Evolutionary conservation across 2,888 invertebrate species (phyloP), one percentile per base, ranked within the genome.

Genomic region (Disparrhopalites patrizii): DNA sequence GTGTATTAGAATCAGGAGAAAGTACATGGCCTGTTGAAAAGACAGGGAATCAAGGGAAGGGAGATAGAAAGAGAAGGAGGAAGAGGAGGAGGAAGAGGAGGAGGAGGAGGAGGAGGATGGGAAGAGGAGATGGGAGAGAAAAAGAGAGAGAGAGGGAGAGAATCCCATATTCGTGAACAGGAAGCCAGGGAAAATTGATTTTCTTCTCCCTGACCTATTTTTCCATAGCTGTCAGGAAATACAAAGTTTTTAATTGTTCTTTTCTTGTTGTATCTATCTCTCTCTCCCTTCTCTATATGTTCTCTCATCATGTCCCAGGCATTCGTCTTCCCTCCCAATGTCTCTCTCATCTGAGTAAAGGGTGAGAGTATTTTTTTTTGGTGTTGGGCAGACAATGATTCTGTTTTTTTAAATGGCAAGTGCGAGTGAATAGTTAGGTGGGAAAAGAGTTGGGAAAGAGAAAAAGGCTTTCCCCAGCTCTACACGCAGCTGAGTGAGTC

Each of bases 201-300:
- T 54, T 54, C 52, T 54, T 54, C 54, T 54, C 54, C 31, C 54
- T 54, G 54, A 54, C 54, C 54, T 54, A 54, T 54, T 54, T 52
- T 30, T 52, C 28, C 30, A 36, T 36, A 52, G 27, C 20, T 54
- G 18, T 54, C 20, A 54, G 31, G 54, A 30, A 54, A 54, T 54
- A 40, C 43, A 58, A 58, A 58, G 43, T 58, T 57, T 38, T 58
- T 43, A 58, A 58, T 58, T 58, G 43, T 30, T 28, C 40, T 40
- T 58, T 33, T 20, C 13, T 23, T n/a, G 7, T 36, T 55, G 3
- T 40, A 31, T 28, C 54, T 54, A 28, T 28, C n/a, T 54, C 54
- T 52, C 20, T 25, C 52, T 23, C 52, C n/a, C 36, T 36, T 13
- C 36, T 10, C 36, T 36, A n/a, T n/a, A n/a, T n/a, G 36, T 36